phyloP scores from a whole-genome alignment of 2,888 invertebrate species.

The Morinoia aosen region DNA sequence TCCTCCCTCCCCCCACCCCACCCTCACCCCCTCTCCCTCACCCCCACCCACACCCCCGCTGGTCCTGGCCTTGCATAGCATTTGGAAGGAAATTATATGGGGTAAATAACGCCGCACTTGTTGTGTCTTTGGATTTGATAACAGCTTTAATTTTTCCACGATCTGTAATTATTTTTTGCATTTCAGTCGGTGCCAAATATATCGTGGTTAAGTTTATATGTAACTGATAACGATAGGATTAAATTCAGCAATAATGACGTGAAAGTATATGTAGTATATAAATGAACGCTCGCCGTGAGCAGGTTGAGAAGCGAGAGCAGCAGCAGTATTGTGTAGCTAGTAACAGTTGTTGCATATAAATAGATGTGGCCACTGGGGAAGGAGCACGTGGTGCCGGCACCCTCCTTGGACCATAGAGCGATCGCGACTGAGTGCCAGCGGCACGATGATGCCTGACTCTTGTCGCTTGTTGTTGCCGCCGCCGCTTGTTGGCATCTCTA shows the following conservation, averaged over 20 bases:
- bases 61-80: background rate
- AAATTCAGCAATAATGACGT: background rate
- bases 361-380: background rate
- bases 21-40: too few species aligned
- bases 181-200: background rate
- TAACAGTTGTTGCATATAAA: background rate
- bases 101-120: background rate
- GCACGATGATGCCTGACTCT: slow-evolving; percentile 19
- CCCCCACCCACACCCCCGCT: background rate
- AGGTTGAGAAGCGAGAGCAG: background rate
- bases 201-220: too few species aligned
- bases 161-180: background rate
- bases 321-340: background rate
- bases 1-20: too few species aligned
- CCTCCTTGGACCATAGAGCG: background rate
- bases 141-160: background rate
- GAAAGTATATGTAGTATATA: background rate
- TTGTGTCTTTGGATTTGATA: background rate
- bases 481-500: background rate
- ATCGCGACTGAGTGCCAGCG: background rate
- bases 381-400: slow-evolving; percentile 44
- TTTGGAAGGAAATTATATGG: background rate
- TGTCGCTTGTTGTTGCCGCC: background rate
- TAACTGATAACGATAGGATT: background rate
- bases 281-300: background rate